These are phyloP conservation scores for Oryzias curvinotus DNA, from an alignment of 2,113 vertebrate species.

Conservation along the genomic window DNA sequence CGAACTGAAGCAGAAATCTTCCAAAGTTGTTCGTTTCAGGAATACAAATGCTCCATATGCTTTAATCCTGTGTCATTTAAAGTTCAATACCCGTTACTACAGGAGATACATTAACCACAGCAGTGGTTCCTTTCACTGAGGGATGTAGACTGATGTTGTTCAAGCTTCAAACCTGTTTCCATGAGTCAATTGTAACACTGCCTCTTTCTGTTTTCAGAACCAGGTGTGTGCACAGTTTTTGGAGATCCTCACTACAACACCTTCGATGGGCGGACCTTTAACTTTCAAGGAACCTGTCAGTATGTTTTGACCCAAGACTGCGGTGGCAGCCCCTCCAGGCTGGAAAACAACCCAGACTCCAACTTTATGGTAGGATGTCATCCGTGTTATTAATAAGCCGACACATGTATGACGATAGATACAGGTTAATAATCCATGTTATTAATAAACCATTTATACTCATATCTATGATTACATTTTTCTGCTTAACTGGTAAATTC, in stretches of 20 bases:
- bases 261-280: slow-evolving; percentile 97
- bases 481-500: too few relatives aligned
- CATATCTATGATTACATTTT: too few relatives aligned
- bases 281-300: slow-evolving; percentile 99
- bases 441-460: too few relatives aligned
- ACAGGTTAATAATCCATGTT: too few relatives aligned
- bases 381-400: too few relatives aligned
- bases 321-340: slow-evolving; percentile 24
- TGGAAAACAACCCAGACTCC: slow-evolving; percentile 78
- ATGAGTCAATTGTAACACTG: neutral
- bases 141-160: slow-evolving; percentile 1
- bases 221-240: slow-evolving; percentile 97
- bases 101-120: slow-evolving; percentile 15
- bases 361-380: slow-evolving; percentile 82
- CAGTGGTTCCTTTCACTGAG: slow-evolving; percentile 9
- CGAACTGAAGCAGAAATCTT: slow-evolving; percentile 19
- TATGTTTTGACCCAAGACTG: slow-evolving; percentile 96
- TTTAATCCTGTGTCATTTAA: slow-evolving; percentile 11
- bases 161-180: neutral
- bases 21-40: slow-evolving; percentile 29
- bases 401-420: too few relatives aligned
- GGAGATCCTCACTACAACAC: slow-evolving; percentile 99
- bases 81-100: slow-evolving; percentile 18
- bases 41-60: slow-evolving; percentile 37
- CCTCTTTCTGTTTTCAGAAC: slow-evolving; percentile 79